Conservation (phyloP, 2,113 vertebrate species). For the Urocolius indicus region DNA sequence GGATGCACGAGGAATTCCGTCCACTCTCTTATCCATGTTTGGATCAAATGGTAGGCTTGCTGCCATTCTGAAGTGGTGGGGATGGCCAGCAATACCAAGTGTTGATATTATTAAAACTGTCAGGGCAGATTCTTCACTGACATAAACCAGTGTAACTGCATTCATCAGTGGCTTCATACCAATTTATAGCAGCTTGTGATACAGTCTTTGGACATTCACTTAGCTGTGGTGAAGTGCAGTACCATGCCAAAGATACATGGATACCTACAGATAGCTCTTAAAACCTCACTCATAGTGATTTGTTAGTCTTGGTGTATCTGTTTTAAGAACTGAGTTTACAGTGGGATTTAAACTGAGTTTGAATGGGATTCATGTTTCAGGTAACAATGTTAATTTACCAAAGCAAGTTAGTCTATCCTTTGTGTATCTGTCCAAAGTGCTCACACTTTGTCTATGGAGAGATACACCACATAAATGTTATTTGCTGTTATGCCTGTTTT, state of each 20-base stretch:
- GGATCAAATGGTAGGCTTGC: background rate
- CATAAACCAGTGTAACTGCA: background rate
- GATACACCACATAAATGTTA: background rate
- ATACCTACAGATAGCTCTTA: background rate
- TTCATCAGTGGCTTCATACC: background rate
- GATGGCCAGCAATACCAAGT: background rate
- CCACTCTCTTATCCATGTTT: background rate
- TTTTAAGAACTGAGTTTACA: background rate
- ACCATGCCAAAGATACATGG: background rate
- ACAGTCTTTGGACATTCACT: background rate
- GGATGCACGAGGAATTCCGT: slow-evolving; percentile 38
- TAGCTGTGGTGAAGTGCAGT: too few relatives aligned
- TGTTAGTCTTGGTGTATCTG: rapidly evolving
- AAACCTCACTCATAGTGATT: background rate
- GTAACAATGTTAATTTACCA: background rate
- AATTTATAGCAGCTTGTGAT: background rate
- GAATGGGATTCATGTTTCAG: background rate
- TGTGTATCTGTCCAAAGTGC: background rate
- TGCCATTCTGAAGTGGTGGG: background rate
- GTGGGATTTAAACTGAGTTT: background rate
- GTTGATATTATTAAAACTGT: background rate
- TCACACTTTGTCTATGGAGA: background rate
- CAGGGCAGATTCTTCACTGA: background rate
- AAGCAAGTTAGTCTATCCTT: background rate
- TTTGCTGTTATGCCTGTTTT: background rate